Base-by-base conservation (phyloP, 2,113 vertebrate genomes). In the Dasyornis broadbenti region DNA sequence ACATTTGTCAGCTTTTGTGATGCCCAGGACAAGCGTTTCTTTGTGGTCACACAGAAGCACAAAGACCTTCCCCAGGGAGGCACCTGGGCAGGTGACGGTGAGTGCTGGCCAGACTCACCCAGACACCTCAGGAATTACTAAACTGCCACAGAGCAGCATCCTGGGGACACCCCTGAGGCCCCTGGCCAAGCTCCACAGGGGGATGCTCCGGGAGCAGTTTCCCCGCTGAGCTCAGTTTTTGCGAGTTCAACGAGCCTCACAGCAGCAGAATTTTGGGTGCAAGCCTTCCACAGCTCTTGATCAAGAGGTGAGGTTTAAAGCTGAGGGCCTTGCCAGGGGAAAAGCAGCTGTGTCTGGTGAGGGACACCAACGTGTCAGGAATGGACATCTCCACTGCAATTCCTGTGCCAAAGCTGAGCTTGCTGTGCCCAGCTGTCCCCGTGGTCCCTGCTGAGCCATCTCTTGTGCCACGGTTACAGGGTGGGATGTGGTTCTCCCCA, bases 81-180 rank as follows among this genome's bases (percentile, higher is more conserved):
- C 37, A 35, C 21, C 15, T 35, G 42, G 77, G 50, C 72, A 66
- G 24, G 61, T 49, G 18, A 21, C 20, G 65, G 21, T 0, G 6
- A 13, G n/a, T 15, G 15, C 30, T 5, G 10, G 7, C 4, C 2
- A 40, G 37, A 10, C 27, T 49, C 11, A 18, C 56, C 65, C 39
- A 63, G 73, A 31, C 39, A 28, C 15, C 39, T n/a, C 0, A 0
- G 15, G 47, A 45, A 10, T 27, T 49, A 6, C 61, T 9, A 5
- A 28, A 12, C 52, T 44, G 63, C 53, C 37, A 2, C 35, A 69
- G 63, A 57, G 63, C 50, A 84, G 64, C 56, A 27, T 11, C 35
- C 2, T 30, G 60, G 52, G 65, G 42, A 13, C 72, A 53, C 10
- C 42, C 59, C 53, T 19, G 45, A 18, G 52, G 16, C 27, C 50